phyloP scores from a whole-genome alignment of 2,888 invertebrate genomes.

The Ctena decussata region DNA sequence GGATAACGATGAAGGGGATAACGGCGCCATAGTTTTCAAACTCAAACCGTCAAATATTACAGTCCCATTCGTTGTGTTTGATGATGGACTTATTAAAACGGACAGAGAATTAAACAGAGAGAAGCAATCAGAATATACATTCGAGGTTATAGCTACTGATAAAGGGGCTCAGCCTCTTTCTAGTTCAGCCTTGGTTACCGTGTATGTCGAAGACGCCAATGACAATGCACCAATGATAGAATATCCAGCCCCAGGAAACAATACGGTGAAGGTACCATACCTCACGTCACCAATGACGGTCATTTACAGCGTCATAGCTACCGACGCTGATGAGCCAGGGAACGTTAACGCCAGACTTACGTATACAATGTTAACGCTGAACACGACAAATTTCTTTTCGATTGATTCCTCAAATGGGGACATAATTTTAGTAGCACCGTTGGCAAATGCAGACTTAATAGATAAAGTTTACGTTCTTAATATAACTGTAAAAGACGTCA shows the following conservation, averaged over 20 bases:
- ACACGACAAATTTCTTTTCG: slow-evolving; percentile 70
- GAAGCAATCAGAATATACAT: slow-evolving; percentile 69
- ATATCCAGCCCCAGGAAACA: slow-evolving; percentile 73
- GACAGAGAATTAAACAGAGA: slow-evolving; percentile 76
- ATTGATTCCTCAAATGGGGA: slow-evolving; percentile 72
- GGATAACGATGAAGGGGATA: slow-evolving; percentile 96
- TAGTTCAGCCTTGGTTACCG: slow-evolving; percentile 72
- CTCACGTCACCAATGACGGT: slow-evolving; percentile 66
- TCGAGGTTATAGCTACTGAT: slow-evolving; percentile 79
- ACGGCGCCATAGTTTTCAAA: slow-evolving; percentile 89
- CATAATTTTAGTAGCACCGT: slow-evolving; percentile 62
- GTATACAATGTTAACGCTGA: slow-evolving; percentile 69
- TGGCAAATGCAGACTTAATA: slow-evolving; percentile 46
- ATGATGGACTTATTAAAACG: slow-evolving; percentile 75
- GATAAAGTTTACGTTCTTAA: slow-evolving; percentile 57
- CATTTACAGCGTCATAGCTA: slow-evolving; percentile 69
- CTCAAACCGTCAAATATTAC: slow-evolving; percentile 13
- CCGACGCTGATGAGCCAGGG: slow-evolving; percentile 70
- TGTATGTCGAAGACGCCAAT: slow-evolving; percentile 81
- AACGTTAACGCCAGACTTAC: slow-evolving; percentile 73
- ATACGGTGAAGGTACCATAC: slow-evolving; percentile 70
- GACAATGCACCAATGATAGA: slow-evolving; percentile 80
- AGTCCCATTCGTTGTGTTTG: slow-evolving; percentile 76
- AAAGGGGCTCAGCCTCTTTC: slow-evolving; percentile 70
- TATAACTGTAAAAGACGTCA: slow-evolving; percentile 60